Evolutionary conservation across 2,888 invertebrate species (phyloP), one percentile per base, ranked within the genome.

Genomic region (Allophyes oxyacanthae): DNA sequence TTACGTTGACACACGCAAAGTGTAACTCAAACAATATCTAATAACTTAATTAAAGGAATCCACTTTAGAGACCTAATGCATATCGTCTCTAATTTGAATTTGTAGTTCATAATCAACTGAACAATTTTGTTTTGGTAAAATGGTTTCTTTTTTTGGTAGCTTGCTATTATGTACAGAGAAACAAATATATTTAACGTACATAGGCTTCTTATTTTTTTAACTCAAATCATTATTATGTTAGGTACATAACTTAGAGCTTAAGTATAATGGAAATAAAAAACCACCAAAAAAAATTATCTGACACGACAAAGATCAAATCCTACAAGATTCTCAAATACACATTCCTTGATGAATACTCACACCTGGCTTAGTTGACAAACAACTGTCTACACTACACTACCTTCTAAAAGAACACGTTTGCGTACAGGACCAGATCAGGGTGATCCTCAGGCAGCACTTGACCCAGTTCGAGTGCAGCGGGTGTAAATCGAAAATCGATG

Each of bases 401-500:
- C 44, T 41, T 28, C 36, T 38, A 32, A 57, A 48, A 62, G 46
- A 65, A 37, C 36, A 20, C 32, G 42, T 11, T 41, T 65, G 65
- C 48, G 51, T 65, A 40, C 44, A 72, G 72, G 67, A 59, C 77
- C 69, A 61, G 65, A 72, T 64, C 64, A 72, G 64, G 59, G 71
- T 83, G 83, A 84, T 85, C 83, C 81, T 77, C 64, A 63, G 77
- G 78, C 78, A 88, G 90, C 89, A 88, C 93, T 93, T 93, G 93
- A 93, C 93, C 93, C 84, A 93, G 78, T 88, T 91, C 78, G 76
- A 73, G 61, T 87, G 86, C 84, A 84, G 80, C 78, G 86, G 83
- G 87, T 85, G 87, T 82, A 93, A 93, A 93, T 93, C 92, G 92
- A 92, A 90, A 93, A 92, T 93, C 93, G 86, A 93, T 92, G 84